Conservation (phyloP, 1,140 invertebrate species). For the Drosophila nikananu region DNA sequence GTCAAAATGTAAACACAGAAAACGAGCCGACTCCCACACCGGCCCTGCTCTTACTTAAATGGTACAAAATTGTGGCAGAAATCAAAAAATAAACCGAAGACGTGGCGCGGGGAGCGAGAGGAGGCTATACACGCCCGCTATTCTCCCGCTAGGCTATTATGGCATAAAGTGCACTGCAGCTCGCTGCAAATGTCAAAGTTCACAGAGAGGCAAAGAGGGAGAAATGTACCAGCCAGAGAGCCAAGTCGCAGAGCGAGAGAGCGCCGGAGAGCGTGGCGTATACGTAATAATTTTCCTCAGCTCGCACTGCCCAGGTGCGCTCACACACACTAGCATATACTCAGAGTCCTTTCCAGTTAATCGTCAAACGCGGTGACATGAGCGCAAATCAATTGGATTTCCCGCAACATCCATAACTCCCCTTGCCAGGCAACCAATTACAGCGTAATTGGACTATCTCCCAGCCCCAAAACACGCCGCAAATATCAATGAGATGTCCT, state of each 20-base stretch:
- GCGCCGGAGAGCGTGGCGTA: conserved; percentile 23
- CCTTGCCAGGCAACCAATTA: conserved; percentile 14
- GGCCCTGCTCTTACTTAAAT: conserved; percentile 18
- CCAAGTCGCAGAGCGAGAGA: conserved; percentile 13
- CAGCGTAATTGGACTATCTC: conserved; percentile 18
- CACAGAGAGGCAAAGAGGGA: conserved; percentile 24
- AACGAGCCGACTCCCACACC: conserved; percentile 19
- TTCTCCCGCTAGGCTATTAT: conserved; percentile 38
- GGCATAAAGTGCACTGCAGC: conserved; percentile 53
- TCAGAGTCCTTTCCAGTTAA: conserved; percentile 16
- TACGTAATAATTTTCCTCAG: conserved; percentile 43
- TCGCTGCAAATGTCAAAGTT: conserved; percentile 57
- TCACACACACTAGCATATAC: conserved; percentile 2
- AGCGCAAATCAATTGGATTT: conserved; percentile 24
- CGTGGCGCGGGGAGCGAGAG: not conserved
- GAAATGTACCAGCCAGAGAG: conserved; percentile 8
- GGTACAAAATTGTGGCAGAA: conserved; percentile 16
- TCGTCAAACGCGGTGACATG: conserved; percentile 23
- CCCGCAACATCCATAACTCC: conserved; percentile 11
- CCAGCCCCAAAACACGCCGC: not conserved
- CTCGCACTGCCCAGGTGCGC: conserved; percentile 20
- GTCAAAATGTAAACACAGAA: conserved; percentile 21
- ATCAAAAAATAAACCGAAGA: conserved; percentile 10
- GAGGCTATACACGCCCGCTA: conserved; percentile 32
- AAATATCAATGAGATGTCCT: conserved; percentile 19